Evolutionary conservation across 2,888 invertebrate genomes (phyloP).

Genomic region (Empis stercorea): DNA sequence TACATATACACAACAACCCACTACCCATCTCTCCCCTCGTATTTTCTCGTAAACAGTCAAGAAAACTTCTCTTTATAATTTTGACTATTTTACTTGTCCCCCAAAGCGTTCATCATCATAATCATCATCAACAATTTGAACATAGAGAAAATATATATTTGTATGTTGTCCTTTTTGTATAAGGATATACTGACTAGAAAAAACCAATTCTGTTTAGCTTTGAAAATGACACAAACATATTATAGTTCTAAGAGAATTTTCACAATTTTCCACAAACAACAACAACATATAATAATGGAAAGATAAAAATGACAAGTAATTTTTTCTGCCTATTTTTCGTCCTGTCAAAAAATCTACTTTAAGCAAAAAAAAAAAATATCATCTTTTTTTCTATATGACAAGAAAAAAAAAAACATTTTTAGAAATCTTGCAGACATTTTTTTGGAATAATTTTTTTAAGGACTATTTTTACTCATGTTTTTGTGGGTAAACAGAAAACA

Average conservation of each 20-base stretch:
- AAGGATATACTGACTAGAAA: not conserved
- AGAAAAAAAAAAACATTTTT: not conserved
- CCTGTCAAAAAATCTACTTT: not conserved
- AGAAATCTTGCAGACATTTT: not conserved
- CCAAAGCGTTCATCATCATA: not conserved
- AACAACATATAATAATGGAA: not conserved
- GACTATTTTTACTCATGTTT: not conserved
- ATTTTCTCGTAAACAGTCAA: not conserved
- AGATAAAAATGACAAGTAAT: constrained; percentile 2
- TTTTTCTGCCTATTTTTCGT: not conserved
- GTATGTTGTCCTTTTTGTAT: not conserved
- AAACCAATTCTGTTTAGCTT: not conserved
- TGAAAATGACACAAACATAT: not conserved
- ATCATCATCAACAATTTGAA: not conserved
- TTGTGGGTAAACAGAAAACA: not conserved
- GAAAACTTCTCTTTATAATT: not conserved
- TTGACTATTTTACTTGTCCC: not conserved
- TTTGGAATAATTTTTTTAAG: not conserved
- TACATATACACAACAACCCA: too few species aligned
- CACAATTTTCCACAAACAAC: not conserved
- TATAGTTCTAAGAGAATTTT: not conserved
- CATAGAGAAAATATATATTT: not conserved
- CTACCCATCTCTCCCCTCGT: too few species aligned
- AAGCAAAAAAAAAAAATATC: not conserved
- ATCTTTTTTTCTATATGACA: not conserved